Base-by-base conservation (phyloP, 2,113 vertebrate genomes). In the Aix galericulata region DNA sequence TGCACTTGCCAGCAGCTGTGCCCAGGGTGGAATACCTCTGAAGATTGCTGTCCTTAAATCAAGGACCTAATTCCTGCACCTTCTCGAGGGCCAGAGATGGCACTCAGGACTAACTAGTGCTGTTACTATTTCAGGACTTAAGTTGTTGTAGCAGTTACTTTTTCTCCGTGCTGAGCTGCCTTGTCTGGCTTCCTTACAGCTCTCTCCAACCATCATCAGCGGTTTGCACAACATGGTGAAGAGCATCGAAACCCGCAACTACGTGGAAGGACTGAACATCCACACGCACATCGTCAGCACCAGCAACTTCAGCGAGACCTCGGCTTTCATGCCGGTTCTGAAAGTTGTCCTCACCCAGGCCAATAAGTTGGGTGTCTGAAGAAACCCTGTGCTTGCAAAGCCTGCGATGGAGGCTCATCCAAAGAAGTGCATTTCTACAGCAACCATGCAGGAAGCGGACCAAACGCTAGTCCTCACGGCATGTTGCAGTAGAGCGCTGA, bases 291-390 rank as follows among this genome's bases (percentile, higher is more conserved):
- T 99, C 5, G 99, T 99, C 79, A 98, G 99, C 97, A 99, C 93
- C 97, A 99, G 99, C 98, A 99, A 99, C 98, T 99, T 99, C 98
- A 99, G 99, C 4, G 99, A 99, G 97, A 99, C 98, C 16, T 99
- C 99, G 0, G 99, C 99, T n/a, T 99, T 99, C 97, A 99, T 99
- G 99, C 99, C 99, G 0, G 98, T 99, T 11, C 98, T 99, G 58
- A 99, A 99, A 95, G 99, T 99, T 60, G 98, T 99, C 82, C 98
- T 99, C 93, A 99, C 99, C 26, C 99, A 99, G 94, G 99, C 99
- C 97, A 99, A 99, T 72, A 99, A 99, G 91, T 97, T 99, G 29
- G 98, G 99, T 2, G 99, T 99, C 86, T 98, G 89, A 98, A 63
- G 83, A 4, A 9, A 81, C 40, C 78, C 74, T 84, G 22, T 84